phyloP scores from a whole-genome alignment of 2,113 vertebrate genomes.

The Tapirus terrestris region DNA sequence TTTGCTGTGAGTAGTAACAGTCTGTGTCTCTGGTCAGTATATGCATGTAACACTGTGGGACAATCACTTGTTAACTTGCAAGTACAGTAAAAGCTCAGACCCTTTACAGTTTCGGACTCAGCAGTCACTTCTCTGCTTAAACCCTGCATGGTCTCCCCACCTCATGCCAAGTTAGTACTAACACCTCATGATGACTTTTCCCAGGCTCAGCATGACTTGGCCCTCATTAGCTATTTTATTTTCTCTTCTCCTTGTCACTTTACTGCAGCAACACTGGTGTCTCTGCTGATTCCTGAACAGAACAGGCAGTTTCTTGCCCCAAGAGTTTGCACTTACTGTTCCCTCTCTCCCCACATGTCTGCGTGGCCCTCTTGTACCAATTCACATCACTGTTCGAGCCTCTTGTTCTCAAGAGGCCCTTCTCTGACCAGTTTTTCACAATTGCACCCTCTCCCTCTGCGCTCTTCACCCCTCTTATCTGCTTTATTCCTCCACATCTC shows the following conservation, averaged over 20 bases:
- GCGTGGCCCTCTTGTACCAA: accelerated
- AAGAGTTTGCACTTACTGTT: neutral
- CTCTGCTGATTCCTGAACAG: neutral
- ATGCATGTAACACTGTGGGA: accelerated
- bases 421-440: neutral
- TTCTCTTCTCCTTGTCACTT: neutral
- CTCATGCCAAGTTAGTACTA: no score
- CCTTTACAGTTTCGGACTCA: neutral
- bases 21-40: no score
- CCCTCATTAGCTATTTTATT: accelerated
- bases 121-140: neutral
- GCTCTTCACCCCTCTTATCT: neutral
- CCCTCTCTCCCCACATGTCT: neutral
- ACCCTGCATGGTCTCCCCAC: accelerated
- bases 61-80: neutral
- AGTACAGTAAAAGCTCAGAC: neutral
- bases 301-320: neutral
- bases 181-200: neutral
- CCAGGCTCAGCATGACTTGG: accelerated
- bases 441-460: neutral
- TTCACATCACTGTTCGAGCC: neutral
- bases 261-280: neutral
- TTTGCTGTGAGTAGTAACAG: neutral
- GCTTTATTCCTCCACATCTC: neutral
- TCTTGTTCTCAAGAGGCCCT: neutral